Percentiles rank a stretch among this genome's conserved stretches.
phyloP scores from a whole-genome alignment of 2,888 invertebrate species.

The Trachelus tabidus region DNA sequence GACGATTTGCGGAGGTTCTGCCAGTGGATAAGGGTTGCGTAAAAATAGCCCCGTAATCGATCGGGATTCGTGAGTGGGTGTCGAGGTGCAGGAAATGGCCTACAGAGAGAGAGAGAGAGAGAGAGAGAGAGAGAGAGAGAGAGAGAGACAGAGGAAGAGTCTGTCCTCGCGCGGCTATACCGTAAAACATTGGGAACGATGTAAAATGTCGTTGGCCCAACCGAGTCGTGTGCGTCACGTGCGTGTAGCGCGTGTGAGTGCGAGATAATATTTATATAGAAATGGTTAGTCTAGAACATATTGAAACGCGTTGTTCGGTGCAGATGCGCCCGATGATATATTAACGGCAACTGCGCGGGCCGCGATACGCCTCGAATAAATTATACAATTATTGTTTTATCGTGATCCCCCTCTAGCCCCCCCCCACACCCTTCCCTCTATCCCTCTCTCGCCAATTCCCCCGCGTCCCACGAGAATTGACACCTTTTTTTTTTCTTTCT shows the following conservation, averaged over 20 bases:
- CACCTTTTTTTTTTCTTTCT: too few relatives aligned
- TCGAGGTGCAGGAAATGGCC: too few relatives aligned
- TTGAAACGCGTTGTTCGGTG: slow-evolving; percentile 63
- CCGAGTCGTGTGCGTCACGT: too few relatives aligned
- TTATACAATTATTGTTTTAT: slow-evolving; percentile 66
- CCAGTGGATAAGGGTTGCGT: too few relatives aligned
- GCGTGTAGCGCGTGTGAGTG: background rate
- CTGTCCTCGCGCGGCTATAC: too few relatives aligned
- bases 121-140: too few relatives aligned
- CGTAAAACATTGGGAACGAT: background rate
- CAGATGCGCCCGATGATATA: slow-evolving; percentile 66
- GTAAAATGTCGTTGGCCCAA: background rate
- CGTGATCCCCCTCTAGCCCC: slow-evolving; percentile 35
- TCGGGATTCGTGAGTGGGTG: too few relatives aligned
- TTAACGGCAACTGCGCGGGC: slow-evolving; percentile 65
- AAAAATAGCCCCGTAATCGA: too few relatives aligned
- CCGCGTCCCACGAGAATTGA: background rate
- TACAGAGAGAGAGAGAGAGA: too few relatives aligned
- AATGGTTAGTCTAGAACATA: slow-evolving; percentile 59
- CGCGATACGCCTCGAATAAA: slow-evolving; percentile 62
- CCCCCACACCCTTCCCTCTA: too few relatives aligned
- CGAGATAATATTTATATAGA: slow-evolving; percentile 52
- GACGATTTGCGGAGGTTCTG: too few relatives aligned
- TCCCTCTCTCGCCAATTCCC: background rate
- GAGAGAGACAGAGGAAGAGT: too few relatives aligned